Base-by-base conservation (phyloP, 2,113 vertebrate genomes). In the Vanacampus margaritifer region DNA sequence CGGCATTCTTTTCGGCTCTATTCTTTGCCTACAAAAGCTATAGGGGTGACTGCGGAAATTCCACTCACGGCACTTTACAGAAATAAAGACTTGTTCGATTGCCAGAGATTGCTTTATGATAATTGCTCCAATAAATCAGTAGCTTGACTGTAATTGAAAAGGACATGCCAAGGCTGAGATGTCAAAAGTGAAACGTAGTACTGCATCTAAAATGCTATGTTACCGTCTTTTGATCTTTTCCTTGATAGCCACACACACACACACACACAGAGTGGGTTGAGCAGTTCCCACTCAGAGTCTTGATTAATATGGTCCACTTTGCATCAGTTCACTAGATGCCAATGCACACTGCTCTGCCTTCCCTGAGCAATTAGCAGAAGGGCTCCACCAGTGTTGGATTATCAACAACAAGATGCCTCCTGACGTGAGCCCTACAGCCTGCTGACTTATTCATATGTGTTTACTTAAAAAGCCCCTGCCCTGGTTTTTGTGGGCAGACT, bases 371-470 rank as follows among this genome's bases (percentile, higher is more conserved):
- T 92, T 91, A 92, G 85, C 75, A 26, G 58, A 86, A 77, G 84
- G 79, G 75, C 79, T 82, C 72, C 81, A 76, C 85, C 83, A 74
- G 83, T 62, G 74, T 71, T 86, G 76, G 89, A 87, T 91, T 90
- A 90, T 87, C 89, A 88, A 84, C 88, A 92, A 87, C 87, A 88
- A 88, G 86, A 88, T 88, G 86, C 81, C 80, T 91, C 79, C 88
- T 89, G 87, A 90, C 78, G 84, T 66, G 79, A 81, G 82, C 76
- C 82, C 82, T 84, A 76, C 78, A 90, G 86, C 84, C 82, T 84
- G 81, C 82, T 90, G 83, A 92, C 87, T 92, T 90, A 90, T 92
- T 91, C 89, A 90, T 91, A 78, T 75, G 83, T 90, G 82, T 91
- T 90, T 88, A 84, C 81, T 85, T 84, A 87, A 84, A 90, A 88